A percentile compares a stretch with the other conserved stretches of the same genome.
Evolutionary conservation across 2,113 vertebrate genomes (phyloP).

Genomic region (Plecturocebus donacophilus): DNA sequence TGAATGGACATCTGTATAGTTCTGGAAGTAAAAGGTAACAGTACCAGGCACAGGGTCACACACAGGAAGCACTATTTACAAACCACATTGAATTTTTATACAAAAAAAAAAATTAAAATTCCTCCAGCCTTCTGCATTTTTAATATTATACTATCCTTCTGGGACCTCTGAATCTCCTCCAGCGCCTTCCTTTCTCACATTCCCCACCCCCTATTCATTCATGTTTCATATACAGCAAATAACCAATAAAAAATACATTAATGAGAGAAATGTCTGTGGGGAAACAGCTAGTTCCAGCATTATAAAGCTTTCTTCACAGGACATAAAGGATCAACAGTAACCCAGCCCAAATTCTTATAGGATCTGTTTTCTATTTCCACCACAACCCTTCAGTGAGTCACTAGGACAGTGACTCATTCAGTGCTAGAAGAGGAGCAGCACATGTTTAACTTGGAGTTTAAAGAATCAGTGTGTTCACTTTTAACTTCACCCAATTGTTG

Average conservation of each 20-base stretch:
- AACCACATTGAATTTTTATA: neutral
- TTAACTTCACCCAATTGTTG: conserved; percentile 32
- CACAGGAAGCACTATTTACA: conserved; percentile 17
- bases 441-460: conserved; percentile 44
- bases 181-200: neutral
- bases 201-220: neutral
- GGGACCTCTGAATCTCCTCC: neutral
- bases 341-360: conserved; percentile 25
- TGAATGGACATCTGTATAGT: neutral
- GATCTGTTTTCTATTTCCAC: conserved; percentile 52
- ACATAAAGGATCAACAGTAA: conserved; percentile 21
- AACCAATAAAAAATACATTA: neutral
- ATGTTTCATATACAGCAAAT: neutral
- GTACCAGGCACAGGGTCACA: neutral
- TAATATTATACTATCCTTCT: neutral
- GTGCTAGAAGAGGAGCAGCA: neutral
- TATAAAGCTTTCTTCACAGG: neutral
- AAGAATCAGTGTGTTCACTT: conserved; percentile 48
- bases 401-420: conserved; percentile 51
- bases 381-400: conserved; percentile 56
- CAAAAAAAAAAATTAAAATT: conserved; percentile 47
- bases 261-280: neutral
- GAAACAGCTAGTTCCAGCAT: conserved; percentile 15
- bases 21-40: conserved; percentile 25
- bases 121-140: neutral